These are phyloP conservation scores for Embiotoca jacksoni DNA, from an alignment of 2,113 vertebrate genomes.

Conservation along the genomic window DNA sequence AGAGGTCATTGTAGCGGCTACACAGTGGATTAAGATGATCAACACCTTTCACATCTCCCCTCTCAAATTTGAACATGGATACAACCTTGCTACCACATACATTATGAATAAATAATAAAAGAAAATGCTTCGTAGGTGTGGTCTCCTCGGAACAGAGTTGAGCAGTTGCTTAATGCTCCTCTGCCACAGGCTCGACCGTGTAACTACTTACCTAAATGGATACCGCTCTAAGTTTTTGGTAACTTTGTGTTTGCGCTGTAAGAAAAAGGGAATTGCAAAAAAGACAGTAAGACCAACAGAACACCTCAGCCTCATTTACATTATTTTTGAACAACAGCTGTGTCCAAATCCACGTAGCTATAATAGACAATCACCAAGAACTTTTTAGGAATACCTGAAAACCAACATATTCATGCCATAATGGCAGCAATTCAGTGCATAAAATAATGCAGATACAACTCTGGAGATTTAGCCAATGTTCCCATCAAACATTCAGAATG, in stretches of 20 bases:
- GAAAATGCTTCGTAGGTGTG: slow-evolving; percentile 5
- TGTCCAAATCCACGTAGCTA: background rate
- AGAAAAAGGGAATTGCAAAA: too few species aligned
- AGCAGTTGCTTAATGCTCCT: background rate
- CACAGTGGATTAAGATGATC: slow-evolving; percentile 13
- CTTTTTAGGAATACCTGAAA: background rate
- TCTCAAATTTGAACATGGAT: background rate
- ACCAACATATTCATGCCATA: background rate
- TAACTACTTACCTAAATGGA: slow-evolving; percentile 14
- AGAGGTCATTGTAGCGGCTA: slow-evolving; percentile 23
- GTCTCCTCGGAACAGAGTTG: slow-evolving; percentile 4
- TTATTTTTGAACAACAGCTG: background rate
- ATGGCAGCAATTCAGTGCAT: background rate
- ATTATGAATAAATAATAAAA: slow-evolving; percentile 38
- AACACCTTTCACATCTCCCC: background rate
- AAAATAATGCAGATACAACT: background rate
- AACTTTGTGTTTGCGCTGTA: background rate
- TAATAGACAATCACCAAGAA: background rate
- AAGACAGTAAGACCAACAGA: background rate
- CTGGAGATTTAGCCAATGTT: background rate
- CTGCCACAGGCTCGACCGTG: background rate
- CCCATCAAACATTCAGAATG: background rate
- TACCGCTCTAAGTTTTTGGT: slow-evolving; percentile 12
- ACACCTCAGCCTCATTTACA: background rate
- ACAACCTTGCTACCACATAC: slow-evolving; percentile 17